These are phyloP conservation scores for Falcaria lacertinaria DNA, from an alignment of 2,888 invertebrate species.

Conservation along the genomic window DNA sequence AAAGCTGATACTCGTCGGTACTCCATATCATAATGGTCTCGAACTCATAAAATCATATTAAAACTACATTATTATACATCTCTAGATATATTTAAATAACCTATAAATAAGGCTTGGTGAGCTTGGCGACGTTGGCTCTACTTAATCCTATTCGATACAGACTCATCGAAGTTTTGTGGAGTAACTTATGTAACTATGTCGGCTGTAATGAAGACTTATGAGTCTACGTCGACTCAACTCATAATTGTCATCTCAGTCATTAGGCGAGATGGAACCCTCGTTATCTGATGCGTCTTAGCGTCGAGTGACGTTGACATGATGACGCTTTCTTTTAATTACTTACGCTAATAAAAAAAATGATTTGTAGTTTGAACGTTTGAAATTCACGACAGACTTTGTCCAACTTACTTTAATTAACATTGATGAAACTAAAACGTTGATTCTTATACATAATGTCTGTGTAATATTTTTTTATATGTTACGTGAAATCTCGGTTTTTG, in stretches of 20 bases:
- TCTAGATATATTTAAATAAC: neutral
- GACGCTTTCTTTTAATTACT: slow-evolving; percentile 1
- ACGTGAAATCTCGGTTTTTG: slow-evolving; percentile 6
- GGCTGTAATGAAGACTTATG: slow-evolving; percentile 76
- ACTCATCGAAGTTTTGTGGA: slow-evolving; percentile 54
- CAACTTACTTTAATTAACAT: too few relatives aligned
- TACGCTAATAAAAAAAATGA: slow-evolving; percentile 1
- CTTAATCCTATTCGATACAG: slow-evolving; percentile 39
- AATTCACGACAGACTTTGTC: too few relatives aligned
- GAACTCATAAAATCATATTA: too few relatives aligned
- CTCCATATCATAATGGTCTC: too few relatives aligned
- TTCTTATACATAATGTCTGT: too few relatives aligned
- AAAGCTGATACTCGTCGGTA: too few relatives aligned
- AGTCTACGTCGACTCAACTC: slow-evolving; percentile 46
- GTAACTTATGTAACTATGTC: slow-evolving; percentile 34
- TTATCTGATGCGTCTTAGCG: slow-evolving; percentile 21
- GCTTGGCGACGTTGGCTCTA: slow-evolving; percentile 28
- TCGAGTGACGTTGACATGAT: slow-evolving; percentile 11
- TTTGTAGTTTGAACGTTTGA: too few relatives aligned
- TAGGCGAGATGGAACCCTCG: slow-evolving; percentile 25
- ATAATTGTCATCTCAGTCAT: slow-evolving; percentile 59
- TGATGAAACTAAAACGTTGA: too few relatives aligned
- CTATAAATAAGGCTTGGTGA: neutral
- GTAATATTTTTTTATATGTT: slow-evolving; percentile 1
- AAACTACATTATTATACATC: too few relatives aligned